Evolutionary conservation across 2,888 invertebrate genomes (phyloP).

Genomic region (Hirtodrosophila cameraria): DNA sequence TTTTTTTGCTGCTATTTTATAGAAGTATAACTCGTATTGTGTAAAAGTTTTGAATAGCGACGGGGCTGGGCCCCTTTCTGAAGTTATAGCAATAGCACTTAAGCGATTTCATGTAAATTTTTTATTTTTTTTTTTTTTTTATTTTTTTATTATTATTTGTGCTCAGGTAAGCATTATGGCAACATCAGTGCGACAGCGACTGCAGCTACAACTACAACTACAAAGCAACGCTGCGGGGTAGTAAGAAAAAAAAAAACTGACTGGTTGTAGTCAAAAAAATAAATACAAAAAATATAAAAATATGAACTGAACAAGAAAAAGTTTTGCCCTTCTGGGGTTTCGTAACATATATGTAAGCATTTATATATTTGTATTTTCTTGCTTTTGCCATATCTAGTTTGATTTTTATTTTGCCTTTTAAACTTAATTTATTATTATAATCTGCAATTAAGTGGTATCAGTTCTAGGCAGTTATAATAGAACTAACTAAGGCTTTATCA

Average conservation of each 20-base stretch:
- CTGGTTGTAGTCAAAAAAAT: conserved; percentile 19
- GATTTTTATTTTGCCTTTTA: too few relatives aligned
- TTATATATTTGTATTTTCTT: conserved; percentile 18
- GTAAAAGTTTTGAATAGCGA: conserved; percentile 52
- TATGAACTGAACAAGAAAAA: conserved; percentile 44
- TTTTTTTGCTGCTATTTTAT: conserved; percentile 23
- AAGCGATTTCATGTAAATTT: conserved; percentile 70
- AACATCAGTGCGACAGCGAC: conserved; percentile 58
- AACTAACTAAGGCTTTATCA: too few relatives aligned
- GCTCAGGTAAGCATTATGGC: conserved; percentile 75
- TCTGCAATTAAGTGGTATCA: too few relatives aligned
- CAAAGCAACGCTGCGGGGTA: conserved; percentile 44
- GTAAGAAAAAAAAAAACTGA: conserved; percentile 23
- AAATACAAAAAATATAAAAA: conserved; percentile 9
- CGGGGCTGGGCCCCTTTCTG: conserved; percentile 34
- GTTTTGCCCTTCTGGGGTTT: conserved; percentile 48
- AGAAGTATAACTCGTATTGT: conserved; percentile 24
- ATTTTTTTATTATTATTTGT: conserved; percentile 35
- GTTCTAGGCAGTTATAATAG: neutral
- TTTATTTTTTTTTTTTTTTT: conserved; percentile 33
- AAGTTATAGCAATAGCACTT: conserved; percentile 70
- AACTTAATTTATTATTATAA: conserved; percentile 22
- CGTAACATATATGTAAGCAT: conserved; percentile 4
- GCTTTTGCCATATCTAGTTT: conserved; percentile 6
- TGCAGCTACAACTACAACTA: conserved; percentile 32